These are phyloP conservation scores for Eupithecia inturbata DNA, from an alignment of 2,888 invertebrate genomes.

Conservation along the genomic window DNA sequence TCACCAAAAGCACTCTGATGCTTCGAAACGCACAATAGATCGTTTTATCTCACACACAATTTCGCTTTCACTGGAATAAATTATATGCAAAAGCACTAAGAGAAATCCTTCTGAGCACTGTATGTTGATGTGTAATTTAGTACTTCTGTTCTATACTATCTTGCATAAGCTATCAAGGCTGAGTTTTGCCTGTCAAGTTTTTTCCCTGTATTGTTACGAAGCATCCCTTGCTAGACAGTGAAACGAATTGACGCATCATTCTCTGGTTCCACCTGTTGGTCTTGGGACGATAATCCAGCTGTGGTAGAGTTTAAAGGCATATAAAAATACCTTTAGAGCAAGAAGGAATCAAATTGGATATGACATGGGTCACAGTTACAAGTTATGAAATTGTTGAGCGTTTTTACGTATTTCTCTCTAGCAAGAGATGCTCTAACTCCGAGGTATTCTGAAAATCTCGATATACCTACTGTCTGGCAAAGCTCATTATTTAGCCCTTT, in stretches of 20 bases:
- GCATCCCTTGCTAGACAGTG: neutral
- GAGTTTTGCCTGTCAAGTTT: neutral
- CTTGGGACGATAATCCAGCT: neutral
- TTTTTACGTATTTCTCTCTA: neutral
- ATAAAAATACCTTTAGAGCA: neutral
- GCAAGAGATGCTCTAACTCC: neutral
- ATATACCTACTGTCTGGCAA: neutral
- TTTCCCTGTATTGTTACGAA: neutral
- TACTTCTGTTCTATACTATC: conserved; percentile 4
- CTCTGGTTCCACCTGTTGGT: neutral
- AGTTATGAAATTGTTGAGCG: neutral
- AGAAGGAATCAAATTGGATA: neutral
- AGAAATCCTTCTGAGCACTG: neutral
- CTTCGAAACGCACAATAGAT: conserved; percentile 23
- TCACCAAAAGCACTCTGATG: conserved; percentile 27
- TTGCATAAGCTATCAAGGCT: conserved; percentile 10
- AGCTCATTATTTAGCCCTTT: neutral
- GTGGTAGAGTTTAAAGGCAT: neutral
- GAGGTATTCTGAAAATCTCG: neutral
- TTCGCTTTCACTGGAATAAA: conserved; percentile 14
- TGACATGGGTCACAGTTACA: neutral
- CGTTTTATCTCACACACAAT: conserved; percentile 10
- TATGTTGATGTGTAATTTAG: neutral
- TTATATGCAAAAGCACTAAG: neutral
- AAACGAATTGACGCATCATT: neutral